Conservation (phyloP, 1,140 invertebrate genomes). For the Elysia chlorotica region DNA sequence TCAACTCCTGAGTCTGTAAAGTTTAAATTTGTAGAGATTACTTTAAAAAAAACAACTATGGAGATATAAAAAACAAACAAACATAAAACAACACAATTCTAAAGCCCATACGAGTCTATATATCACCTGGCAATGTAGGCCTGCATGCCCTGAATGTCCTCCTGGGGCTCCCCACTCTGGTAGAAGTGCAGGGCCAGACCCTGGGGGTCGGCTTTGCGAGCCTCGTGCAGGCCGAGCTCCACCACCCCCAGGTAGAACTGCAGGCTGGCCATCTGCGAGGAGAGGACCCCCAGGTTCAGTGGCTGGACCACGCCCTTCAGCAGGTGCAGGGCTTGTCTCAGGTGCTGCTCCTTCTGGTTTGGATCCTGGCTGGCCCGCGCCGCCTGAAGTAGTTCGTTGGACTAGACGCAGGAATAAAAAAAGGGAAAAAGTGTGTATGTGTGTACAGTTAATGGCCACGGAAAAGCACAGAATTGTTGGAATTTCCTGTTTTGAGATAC, state of each 20-base stretch:
- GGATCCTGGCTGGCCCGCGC: slow-evolving; percentile 71
- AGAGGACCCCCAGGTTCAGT: slow-evolving; percentile 78
- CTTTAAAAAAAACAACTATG: too few relatives aligned
- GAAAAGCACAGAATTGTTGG: too few relatives aligned
- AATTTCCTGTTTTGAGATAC: too few relatives aligned
- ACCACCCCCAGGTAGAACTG: slow-evolving; percentile 80
- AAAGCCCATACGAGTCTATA: neutral
- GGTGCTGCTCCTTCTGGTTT: slow-evolving; percentile 74
- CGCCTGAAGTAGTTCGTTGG: slow-evolving; percentile 84
- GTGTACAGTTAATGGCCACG: too few relatives aligned
- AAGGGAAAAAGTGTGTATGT: too few relatives aligned
- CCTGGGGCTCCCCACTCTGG: slow-evolving; percentile 78
- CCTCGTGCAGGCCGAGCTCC: slow-evolving; percentile 83
- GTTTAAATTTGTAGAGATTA: too few relatives aligned
- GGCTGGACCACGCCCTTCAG: slow-evolving; percentile 84
- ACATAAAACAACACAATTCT: too few relatives aligned
- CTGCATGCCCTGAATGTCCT: slow-evolving; percentile 69
- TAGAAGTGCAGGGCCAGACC: slow-evolving; percentile 88
- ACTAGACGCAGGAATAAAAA: too few relatives aligned
- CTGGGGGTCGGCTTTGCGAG: slow-evolving; percentile 84
- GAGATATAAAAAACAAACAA: too few relatives aligned
- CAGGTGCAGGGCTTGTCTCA: slow-evolving; percentile 79
- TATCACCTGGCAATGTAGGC: slow-evolving; percentile 47
- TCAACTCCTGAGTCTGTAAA: too few relatives aligned
- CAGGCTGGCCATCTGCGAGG: slow-evolving; percentile 77